phyloP scores from a whole-genome alignment of 1,140 invertebrate species.

The Trachymyrmex cornetzi region DNA sequence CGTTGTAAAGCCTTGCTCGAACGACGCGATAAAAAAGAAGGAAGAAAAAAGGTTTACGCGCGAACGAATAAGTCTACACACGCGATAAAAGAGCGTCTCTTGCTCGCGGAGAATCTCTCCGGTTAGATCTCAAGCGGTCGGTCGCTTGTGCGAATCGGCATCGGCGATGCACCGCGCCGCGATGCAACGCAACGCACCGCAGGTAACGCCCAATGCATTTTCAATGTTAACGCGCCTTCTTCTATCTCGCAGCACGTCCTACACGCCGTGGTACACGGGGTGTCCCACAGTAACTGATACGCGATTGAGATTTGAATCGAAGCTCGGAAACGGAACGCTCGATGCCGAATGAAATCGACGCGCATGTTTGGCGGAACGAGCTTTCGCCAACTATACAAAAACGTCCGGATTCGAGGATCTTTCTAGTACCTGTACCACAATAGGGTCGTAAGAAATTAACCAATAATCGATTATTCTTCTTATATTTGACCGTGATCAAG shows the following conservation, averaged over 20 bases:
- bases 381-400: not conserved
- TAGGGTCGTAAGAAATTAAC: too few species aligned
- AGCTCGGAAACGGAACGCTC: not conserved
- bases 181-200: not conserved
- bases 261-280: not conserved
- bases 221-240: constrained; percentile 35
- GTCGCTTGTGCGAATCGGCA: not conserved
- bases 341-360: not conserved
- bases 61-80: constrained; percentile 3
- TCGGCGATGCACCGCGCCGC: not conserved
- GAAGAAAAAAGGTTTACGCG: constrained; percentile 17
- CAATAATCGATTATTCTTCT: too few species aligned
- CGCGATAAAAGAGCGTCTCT: constrained; percentile 10
- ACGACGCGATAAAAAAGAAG: constrained; percentile 23
- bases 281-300: not conserved
- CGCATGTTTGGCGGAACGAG: not conserved
- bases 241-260: not conserved
- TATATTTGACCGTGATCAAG: too few species aligned
- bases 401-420: not conserved
- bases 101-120: not conserved
- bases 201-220: constrained; percentile 30
- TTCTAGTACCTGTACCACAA: not conserved
- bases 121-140: not conserved
- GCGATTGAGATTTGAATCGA: not conserved
- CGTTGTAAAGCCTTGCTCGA: constrained; percentile 25